Conservation (phyloP, 2,797 vertebrate species). For the Gallinago nigripennis region DNA sequence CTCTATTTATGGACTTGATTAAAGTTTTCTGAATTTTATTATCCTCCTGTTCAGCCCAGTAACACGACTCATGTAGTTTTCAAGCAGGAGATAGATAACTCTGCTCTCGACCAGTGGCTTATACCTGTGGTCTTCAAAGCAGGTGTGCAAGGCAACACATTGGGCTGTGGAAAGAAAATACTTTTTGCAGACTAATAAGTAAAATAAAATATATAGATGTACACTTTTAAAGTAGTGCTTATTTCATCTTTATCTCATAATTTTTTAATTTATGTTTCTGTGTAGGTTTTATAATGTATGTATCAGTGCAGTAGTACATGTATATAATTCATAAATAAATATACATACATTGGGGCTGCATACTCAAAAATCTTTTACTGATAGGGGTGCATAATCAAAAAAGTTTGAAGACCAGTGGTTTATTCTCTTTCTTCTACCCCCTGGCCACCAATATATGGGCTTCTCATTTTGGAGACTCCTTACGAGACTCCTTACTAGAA, state of each 20-base stretch:
- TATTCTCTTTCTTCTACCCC: neutral
- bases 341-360: accelerated
- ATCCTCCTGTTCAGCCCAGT: neutral
- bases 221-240: neutral
- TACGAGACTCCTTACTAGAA: neutral
- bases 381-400: neutral
- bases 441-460: neutral
- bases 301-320: neutral
- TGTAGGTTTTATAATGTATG: neutral
- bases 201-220: neutral
- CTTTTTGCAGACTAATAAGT: neutral
- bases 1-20: neutral
- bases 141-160: neutral
- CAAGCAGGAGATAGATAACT: neutral
- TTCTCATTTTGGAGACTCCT: neutral
- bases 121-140: neutral
- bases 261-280: neutral
- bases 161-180: neutral
- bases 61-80: neutral
- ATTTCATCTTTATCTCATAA: neutral
- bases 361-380: neutral
- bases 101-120: neutral
- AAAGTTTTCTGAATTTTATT: neutral
- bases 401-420: neutral
- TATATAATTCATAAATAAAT: neutral